Base-by-base conservation (phyloP, 1,140 invertebrate genomes). In the Bursaphelenchus mucronatus region DNA sequence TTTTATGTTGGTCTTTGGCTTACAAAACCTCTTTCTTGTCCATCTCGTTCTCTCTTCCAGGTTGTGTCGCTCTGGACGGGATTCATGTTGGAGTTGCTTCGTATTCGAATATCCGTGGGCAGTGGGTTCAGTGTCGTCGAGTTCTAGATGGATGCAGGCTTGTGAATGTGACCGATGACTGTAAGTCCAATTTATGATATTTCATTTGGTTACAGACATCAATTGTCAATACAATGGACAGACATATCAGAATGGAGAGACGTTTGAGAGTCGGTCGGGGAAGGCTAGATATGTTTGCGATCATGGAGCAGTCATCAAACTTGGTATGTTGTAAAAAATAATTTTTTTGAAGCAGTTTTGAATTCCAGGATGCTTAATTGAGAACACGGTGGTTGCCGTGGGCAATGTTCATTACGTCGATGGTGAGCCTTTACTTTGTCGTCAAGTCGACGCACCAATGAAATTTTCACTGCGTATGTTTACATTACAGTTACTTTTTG, bases 121-220 rank as follows among this genome's bases (percentile, higher is more conserved):
- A 72, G 43, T 72, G 70, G 70, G 75, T 67, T 13, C 70, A 72
- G 55, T 72, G 70, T 49, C 68, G 70, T 0, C 46, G 61, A n/a
- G 69, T 57, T 50, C 43, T 45, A 17, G 70, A 72, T 56, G 73
- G 68, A 8, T 72, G 70, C 64, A 43, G 73, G n/a, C 47, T 72
- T 45, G 71, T 72, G 13, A 72, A 72, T 56, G 70, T 72, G 13
- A 70, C 73, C 17, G 51, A 49, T 21, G 69, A 72, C 56, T 72
- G 70, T 71, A 43, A 43, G 66, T 39, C 3, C 15, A 63, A 13
- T 68, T 10, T 67, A 55, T 41, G 5, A 15, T 68, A 44, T 4
- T 70, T 17, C n/a, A 9, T 21, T 43, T 13, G 21, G 17, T 17
- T 72, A 39, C 43, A 71, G 70, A 71, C 44, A 55, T 71, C 17